Conservation (phyloP, 2,797 vertebrate genomes). For the Pogonophryne albipinna region DNA sequence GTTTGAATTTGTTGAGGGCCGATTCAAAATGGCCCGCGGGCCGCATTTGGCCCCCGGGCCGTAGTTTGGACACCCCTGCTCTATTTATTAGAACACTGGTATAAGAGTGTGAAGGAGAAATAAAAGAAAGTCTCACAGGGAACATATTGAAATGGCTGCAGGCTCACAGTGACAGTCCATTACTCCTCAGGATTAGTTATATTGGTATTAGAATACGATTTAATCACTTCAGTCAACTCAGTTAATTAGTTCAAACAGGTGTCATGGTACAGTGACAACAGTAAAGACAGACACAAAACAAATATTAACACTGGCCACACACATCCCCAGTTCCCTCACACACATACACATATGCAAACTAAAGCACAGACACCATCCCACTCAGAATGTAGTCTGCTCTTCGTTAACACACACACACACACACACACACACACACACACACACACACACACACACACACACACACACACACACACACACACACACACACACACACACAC, state of each 20-base stretch:
- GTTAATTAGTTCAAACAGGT: slow-evolving; percentile 66
- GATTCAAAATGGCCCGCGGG: too few relatives aligned
- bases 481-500: neutral
- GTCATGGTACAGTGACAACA: slow-evolving; percentile 40
- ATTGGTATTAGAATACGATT: slow-evolving; percentile 58
- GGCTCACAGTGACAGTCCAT: slow-evolving; percentile 57
- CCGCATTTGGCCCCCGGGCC: too few relatives aligned
- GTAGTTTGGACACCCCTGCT: too few relatives aligned
- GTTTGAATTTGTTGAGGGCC: too few relatives aligned
- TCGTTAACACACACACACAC: neutral
- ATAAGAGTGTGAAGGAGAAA: neutral
- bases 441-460: neutral
- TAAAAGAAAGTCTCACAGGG: neutral
- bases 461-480: neutral
- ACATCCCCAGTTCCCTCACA: neutral
- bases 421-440: neutral
- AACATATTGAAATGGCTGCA: slow-evolving; percentile 31
- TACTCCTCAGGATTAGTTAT: slow-evolving; percentile 49
- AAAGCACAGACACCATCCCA: neutral
- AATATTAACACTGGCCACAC: slow-evolving; percentile 45
- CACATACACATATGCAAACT: slow-evolving; percentile 10
- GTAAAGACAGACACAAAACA: slow-evolving; percentile 37
- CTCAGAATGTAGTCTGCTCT: neutral
- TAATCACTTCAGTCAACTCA: slow-evolving; percentile 58
- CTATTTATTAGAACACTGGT: too few relatives aligned